A percentile compares a stretch with the other conserved stretches of the same genome.
Conservation (phyloP, 2,113 vertebrate species). For the Cynocephalus volans region DNA sequence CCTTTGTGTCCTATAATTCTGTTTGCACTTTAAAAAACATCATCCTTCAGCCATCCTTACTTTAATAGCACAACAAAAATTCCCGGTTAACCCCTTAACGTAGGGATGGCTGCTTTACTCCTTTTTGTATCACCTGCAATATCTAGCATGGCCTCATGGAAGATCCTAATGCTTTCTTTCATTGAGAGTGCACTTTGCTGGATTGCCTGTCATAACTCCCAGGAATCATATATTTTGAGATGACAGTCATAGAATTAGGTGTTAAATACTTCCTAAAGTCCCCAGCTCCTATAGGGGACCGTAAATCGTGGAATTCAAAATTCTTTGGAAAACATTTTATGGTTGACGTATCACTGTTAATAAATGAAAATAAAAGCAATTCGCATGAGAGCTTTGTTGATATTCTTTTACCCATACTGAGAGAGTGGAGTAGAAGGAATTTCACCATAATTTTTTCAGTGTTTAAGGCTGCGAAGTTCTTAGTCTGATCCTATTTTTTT, state of each 20-base stretch:
- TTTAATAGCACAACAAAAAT: neutral
- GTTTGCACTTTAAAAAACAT: neutral
- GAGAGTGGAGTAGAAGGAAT: neutral
- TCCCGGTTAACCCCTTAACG: neutral
- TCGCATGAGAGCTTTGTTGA: neutral
- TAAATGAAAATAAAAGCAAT: neutral
- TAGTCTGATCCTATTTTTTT: neutral
- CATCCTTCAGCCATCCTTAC: neutral
- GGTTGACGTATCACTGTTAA: neutral
- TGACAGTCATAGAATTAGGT: neutral
- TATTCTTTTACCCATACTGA: neutral
- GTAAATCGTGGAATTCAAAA: neutral
- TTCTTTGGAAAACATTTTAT: neutral
- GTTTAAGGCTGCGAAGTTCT: neutral
- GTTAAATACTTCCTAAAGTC: neutral
- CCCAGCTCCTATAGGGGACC: neutral
- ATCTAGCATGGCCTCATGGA: neutral
- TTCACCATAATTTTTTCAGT: neutral
- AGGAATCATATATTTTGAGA: slow-evolving; percentile 9
- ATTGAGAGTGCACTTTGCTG: neutral
- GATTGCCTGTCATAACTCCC: neutral
- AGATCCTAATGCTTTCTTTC: neutral
- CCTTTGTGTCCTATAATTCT: neutral
- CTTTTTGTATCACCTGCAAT: neutral
- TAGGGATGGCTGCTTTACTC: neutral